These are phyloP conservation scores for Microtus pennsylvanicus DNA, from an alignment of 2,113 vertebrate species.

Conservation along the genomic window DNA sequence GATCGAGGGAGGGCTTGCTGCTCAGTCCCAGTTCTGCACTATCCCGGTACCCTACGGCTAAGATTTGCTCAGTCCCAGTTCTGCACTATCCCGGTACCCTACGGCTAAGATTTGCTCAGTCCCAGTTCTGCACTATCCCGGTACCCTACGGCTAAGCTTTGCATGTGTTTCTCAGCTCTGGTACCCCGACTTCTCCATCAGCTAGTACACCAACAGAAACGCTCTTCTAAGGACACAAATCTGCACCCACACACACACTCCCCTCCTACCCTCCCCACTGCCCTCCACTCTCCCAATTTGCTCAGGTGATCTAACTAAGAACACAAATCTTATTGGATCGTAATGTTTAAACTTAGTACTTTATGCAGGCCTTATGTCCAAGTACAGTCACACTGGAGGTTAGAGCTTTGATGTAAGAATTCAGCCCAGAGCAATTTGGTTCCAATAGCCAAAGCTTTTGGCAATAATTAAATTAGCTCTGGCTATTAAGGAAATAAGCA, in stretches of 20 bases:
- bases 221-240: slow-evolving; percentile 10
- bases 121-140: not conserved
- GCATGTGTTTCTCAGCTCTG: not conserved
- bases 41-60: not conserved
- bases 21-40: not conserved
- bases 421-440: not conserved
- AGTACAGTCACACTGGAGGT: not conserved
- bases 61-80: not conserved
- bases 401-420: not conserved
- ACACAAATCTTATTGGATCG: not conserved
- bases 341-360: not conserved
- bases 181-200: not conserved
- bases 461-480: slow-evolving; percentile 35
- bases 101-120: not conserved
- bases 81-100: not conserved
- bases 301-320: not conserved
- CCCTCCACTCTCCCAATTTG: too few species aligned
- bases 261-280: too few species aligned
- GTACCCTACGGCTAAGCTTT: not conserved
- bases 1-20: not conserved
- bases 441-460: slow-evolving; percentile 2
- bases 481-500: slow-evolving; percentile 29
- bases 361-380: not conserved
- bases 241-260: too few species aligned
- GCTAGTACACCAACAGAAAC: not conserved